These are phyloP conservation scores for Drosophila acutilabella DNA, from an alignment of 2,888 invertebrate species.

Conservation along the genomic window DNA sequence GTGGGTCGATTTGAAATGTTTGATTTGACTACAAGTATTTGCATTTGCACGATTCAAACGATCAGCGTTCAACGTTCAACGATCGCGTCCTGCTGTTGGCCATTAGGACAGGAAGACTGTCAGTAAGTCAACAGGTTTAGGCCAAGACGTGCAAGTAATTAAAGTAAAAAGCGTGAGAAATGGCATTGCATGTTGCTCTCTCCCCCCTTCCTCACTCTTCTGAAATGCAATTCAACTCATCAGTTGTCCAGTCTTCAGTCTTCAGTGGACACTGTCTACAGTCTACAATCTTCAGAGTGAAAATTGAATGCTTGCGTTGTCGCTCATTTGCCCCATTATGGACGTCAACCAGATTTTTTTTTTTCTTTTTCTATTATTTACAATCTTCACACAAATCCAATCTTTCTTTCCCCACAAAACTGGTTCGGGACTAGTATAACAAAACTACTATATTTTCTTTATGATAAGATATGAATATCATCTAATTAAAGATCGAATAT, in stretches of 20 bases:
- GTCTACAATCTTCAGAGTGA: constrained; percentile 41
- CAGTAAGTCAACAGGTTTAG: constrained; percentile 24
- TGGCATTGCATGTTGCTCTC: constrained; percentile 46
- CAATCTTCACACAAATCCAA: neutral
- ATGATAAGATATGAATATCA: neutral
- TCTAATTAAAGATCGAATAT: neutral
- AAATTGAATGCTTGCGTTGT: constrained; percentile 66
- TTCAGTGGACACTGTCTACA: constrained; percentile 7
- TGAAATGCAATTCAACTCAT: neutral
- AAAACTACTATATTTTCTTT: neutral
- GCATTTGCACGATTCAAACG: constrained; percentile 3
- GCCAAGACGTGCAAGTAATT: constrained; percentile 36
- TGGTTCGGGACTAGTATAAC: constrained; percentile 12
- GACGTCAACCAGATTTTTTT: constrained; percentile 66
- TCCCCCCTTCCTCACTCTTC: neutral
- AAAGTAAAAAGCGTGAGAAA: constrained; percentile 68
- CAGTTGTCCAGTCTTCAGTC: constrained; percentile 18
- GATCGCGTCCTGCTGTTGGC: constrained; percentile 29
- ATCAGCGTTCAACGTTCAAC: neutral
- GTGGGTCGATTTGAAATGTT: constrained; percentile 42
- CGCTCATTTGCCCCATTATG: constrained; percentile 68
- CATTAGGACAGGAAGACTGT: constrained; percentile 15
- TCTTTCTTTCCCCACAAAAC: constrained; percentile 16
- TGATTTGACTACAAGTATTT: constrained; percentile 22
- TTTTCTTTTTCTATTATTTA: constrained; percentile 53